Evolutionary conservation across 2,113 vertebrate genomes (phyloP).

Genomic region (Gnathonemus echidnorhynchus): DNA sequence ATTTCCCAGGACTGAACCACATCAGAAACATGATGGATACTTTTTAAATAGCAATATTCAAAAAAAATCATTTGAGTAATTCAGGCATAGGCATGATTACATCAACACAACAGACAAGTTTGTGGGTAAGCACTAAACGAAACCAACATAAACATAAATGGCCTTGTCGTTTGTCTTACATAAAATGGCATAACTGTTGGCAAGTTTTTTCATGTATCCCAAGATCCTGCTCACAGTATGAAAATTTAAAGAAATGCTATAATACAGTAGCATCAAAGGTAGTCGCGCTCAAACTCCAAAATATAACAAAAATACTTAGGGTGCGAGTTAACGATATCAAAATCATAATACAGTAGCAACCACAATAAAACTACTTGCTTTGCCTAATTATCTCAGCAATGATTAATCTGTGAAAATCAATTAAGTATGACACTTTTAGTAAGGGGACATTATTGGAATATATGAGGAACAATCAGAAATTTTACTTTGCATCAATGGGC

Average conservation of each 20-base stretch:
- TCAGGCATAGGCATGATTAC: background rate
- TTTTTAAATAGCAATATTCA: background rate
- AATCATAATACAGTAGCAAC: background rate
- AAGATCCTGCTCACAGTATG: background rate
- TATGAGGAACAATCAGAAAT: background rate
- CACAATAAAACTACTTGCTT: background rate
- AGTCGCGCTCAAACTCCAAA: no score
- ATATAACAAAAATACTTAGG: no score
- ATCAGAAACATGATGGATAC: background rate
- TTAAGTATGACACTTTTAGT: background rate
- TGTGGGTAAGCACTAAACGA: background rate
- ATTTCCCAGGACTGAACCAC: background rate
- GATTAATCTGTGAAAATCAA: background rate
- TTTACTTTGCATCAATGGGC: background rate
- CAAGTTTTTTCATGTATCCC: background rate
- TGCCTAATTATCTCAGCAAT: background rate
- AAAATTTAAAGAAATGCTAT: background rate
- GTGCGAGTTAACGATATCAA: no score
- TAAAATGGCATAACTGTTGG: background rate
- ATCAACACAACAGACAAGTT: background rate
- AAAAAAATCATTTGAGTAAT: background rate
- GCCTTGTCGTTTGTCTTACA: background rate
- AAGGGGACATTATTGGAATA: background rate
- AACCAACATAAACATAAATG: background rate
- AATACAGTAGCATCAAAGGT: background rate